Evolutionary conservation across 1,140 invertebrate species (phyloP).

Genomic region (Kradibia gibbosae): DNA sequence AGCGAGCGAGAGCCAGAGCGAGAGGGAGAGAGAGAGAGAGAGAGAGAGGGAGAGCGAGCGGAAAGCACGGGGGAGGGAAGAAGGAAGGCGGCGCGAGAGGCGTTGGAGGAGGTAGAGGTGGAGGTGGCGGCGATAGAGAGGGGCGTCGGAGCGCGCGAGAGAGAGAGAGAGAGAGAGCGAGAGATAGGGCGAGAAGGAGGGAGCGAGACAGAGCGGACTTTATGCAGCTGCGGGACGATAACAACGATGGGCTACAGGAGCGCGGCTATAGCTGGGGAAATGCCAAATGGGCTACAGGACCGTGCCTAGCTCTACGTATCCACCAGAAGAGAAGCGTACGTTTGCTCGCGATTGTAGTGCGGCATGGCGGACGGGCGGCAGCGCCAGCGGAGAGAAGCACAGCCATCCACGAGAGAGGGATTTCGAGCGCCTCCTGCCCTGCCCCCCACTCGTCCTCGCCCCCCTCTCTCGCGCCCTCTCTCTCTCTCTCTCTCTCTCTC

Average conservation of each 20-base stretch:
- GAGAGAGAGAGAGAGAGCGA: constrained; percentile 52
- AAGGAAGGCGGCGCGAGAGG: too few relatives aligned
- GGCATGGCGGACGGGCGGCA: constrained; percentile 62
- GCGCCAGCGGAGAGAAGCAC: constrained; percentile 52
- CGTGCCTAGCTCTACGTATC: constrained; percentile 67
- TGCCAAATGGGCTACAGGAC: constrained; percentile 75
- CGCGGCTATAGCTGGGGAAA: constrained; percentile 73
- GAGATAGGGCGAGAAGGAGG: constrained; percentile 62
- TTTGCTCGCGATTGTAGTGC: constrained; percentile 59
- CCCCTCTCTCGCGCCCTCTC: constrained; percentile 56
- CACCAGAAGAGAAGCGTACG: too few relatives aligned
- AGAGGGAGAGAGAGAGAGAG: constrained; percentile 16
- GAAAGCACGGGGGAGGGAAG: too few relatives aligned
- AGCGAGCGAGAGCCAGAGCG: too few relatives aligned
- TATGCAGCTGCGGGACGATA: constrained; percentile 76
- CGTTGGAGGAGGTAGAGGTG: too few relatives aligned
- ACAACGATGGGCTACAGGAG: constrained; percentile 75
- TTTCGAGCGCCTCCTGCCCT: constrained; percentile 59
- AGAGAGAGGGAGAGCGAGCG: too few relatives aligned
- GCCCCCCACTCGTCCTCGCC: constrained; percentile 39
- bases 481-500: constrained; percentile 38
- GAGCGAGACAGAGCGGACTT: constrained; percentile 71
- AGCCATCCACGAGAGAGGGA: constrained; percentile 53
- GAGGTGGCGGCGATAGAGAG: constrained; percentile 30
- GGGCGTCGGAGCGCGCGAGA: background rate